Conservation (phyloP, 2,797 vertebrate genomes). For the Rhinatrema bivittatum region DNA sequence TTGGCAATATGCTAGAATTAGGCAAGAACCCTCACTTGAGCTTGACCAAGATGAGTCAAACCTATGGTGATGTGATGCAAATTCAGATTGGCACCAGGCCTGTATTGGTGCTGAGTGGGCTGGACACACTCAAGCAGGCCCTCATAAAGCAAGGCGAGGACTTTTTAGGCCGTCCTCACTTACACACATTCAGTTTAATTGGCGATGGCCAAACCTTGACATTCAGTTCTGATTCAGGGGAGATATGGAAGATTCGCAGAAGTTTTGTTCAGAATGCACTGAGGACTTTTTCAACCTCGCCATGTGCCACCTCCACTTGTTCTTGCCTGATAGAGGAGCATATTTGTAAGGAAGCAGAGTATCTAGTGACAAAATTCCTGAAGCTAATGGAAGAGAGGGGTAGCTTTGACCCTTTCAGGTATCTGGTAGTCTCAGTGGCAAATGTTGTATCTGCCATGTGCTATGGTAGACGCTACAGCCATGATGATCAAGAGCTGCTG, state of each 20-base stretch:
- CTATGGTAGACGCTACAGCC: conserved; percentile 77
- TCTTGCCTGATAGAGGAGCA: conserved; percentile 81
- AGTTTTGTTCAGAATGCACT: conserved; percentile 76
- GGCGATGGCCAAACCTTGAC: conserved; percentile 64
- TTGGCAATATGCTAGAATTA: conserved; percentile 72
- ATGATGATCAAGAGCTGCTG: conserved; percentile 70
- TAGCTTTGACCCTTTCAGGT: conserved; percentile 61
- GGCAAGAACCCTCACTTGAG: conserved; percentile 65
- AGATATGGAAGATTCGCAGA: conserved; percentile 70
- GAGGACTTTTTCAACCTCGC: conserved; percentile 64
- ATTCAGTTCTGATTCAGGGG: conserved; percentile 69
- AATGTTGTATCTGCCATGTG: conserved; percentile 86
- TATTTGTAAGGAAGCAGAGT: conserved; percentile 63
- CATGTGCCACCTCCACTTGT: conserved; percentile 49
- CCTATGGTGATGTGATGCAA: conserved; percentile 72
- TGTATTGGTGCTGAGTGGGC: conserved; percentile 76
- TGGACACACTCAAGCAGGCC: conserved; percentile 71
- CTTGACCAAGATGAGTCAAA: conserved; percentile 64
- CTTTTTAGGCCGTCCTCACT: conserved; percentile 75
- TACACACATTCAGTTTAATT: conserved; percentile 57
- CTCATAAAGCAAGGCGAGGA: conserved; percentile 79
- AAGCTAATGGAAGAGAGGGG: conserved; percentile 55
- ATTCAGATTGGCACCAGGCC: conserved; percentile 74
- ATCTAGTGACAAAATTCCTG: conserved; percentile 58
- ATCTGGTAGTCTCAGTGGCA: conserved; percentile 77